Conservation (phyloP, 2,797 vertebrate genomes). For the Diceros bicornis region DNA sequence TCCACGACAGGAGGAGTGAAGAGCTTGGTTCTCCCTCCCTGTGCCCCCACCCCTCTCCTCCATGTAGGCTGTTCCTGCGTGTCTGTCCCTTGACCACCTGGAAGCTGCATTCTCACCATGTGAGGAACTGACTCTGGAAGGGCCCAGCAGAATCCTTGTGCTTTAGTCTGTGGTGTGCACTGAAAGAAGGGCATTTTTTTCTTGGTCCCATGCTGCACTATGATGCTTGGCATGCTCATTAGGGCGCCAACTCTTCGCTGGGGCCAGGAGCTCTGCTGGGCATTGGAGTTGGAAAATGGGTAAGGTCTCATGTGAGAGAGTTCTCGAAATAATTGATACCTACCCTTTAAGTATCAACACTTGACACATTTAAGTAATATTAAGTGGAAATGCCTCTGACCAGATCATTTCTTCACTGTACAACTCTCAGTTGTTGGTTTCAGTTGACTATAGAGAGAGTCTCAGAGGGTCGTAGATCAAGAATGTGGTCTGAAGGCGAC, state of each 20-base stretch:
- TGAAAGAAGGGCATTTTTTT: neutral
- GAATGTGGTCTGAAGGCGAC: neutral
- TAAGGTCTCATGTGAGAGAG: neutral
- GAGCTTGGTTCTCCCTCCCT: neutral
- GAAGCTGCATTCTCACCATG: neutral
- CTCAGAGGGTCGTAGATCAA: neutral
- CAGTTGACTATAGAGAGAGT: neutral
- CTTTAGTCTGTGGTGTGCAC: neutral
- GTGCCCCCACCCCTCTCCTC: neutral
- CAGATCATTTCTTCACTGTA: neutral
- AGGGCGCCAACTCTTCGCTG: neutral
- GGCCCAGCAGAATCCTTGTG: neutral
- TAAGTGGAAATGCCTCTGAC: neutral
- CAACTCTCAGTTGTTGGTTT: neutral
- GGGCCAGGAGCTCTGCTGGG: neutral
- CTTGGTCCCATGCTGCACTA: neutral
- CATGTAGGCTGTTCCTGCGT: neutral
- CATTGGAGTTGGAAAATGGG: neutral
- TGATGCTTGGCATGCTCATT: rapidly evolving
- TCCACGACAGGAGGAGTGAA: neutral
- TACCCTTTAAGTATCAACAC: neutral
- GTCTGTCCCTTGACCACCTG: neutral
- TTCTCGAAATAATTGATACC: neutral
- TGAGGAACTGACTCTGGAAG: neutral
- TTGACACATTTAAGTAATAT: neutral